phyloP scores from a whole-genome alignment of 2,888 invertebrate species.

The Scrobipalpa atriplicella region DNA sequence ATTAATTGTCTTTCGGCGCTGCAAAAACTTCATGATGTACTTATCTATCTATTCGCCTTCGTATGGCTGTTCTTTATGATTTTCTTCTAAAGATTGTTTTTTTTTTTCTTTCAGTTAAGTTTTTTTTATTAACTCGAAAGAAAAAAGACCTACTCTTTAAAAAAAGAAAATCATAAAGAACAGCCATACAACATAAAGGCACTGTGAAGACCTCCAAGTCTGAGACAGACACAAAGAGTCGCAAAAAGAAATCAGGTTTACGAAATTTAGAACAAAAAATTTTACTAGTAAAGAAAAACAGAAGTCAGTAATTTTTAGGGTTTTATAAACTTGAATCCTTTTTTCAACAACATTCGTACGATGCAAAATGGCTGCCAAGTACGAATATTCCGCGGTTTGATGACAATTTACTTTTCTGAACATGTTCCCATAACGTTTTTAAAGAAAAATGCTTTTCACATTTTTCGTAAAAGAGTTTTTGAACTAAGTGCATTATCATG shows the following conservation, averaged over 20 bases:
- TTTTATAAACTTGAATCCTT: slow-evolving; percentile 47
- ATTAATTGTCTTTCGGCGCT: no score
- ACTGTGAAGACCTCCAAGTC: slow-evolving; percentile 12
- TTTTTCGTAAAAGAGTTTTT: background rate
- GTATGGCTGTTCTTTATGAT: no score
- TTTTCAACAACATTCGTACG: slow-evolving; percentile 27
- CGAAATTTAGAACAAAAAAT: slow-evolving; percentile 46
- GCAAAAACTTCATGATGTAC: no score
- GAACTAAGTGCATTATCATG: background rate
- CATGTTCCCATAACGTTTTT: background rate
- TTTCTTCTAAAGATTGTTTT: no score
- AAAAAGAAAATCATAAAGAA: background rate
- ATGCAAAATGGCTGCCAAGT: background rate
- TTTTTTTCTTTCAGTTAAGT: no score
- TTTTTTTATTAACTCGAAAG: no score
- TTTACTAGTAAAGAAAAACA: slow-evolving; percentile 54
- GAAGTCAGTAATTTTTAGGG: slow-evolving; percentile 46
- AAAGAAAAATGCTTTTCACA: background rate
- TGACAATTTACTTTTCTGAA: background rate
- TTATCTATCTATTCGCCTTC: no score
- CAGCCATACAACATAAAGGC: background rate
- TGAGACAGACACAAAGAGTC: slow-evolving; percentile 29
- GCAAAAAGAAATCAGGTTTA: slow-evolving; percentile 42
- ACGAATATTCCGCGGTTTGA: background rate
- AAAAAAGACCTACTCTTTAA: no score